Evolutionary conservation across 2,888 invertebrate genomes (phyloP).

Genomic region (Drosophila colorata): DNA sequence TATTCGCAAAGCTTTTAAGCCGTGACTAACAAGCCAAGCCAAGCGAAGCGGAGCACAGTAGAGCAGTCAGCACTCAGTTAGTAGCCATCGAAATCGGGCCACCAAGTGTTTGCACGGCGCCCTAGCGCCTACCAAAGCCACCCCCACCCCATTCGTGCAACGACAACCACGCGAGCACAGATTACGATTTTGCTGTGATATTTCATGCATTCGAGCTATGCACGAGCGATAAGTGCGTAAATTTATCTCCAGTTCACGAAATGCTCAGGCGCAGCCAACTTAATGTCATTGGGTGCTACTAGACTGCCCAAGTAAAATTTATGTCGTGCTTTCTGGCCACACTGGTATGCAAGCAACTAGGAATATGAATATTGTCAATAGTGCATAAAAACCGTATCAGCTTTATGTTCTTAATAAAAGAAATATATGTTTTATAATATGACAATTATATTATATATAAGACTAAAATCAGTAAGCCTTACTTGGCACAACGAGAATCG

Average conservation of each 20-base stretch:
- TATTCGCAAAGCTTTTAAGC: conserved; percentile 81
- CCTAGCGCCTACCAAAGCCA: not conserved
- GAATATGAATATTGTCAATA: no score
- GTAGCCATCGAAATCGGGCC: conserved; percentile 19
- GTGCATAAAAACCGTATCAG: no score
- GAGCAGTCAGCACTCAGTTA: conserved; percentile 35
- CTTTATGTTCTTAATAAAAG: no score
- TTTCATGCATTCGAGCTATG: conserved; percentile 1
- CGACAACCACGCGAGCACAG: not conserved
- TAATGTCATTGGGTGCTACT: no score
- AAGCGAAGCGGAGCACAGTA: conserved; percentile 28
- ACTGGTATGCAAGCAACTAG: no score
- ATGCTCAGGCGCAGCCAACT: no score
- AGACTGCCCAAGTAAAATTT: no score
- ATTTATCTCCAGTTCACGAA: not conserved
- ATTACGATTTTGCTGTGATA: conserved; percentile 10
- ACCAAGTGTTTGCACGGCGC: conserved; percentile 19
- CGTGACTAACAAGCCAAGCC: conserved; percentile 59
- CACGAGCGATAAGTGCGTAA: not conserved
- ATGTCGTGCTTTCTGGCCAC: no score
- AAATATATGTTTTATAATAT: no score
- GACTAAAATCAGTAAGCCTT: not conserved
- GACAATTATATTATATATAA: no score
- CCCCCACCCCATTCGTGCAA: not conserved
- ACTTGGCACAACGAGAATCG: not conserved